Conservation (phyloP, 2,113 vertebrate species). For the Psammodynastes pulverulentus region DNA sequence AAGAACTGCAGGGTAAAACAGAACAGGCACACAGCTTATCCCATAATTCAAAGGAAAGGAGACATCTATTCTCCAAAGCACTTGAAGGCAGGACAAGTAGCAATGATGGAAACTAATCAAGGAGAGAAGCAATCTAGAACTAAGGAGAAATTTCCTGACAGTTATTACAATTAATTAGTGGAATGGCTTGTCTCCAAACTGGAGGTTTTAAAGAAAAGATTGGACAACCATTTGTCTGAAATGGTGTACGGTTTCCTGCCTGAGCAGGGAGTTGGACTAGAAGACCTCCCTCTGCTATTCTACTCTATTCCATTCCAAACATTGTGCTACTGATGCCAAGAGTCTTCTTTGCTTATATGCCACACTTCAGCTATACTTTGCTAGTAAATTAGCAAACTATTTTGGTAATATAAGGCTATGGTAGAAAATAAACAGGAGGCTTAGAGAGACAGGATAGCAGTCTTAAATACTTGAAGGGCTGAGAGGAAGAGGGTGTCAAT, state of each 20-base stretch:
- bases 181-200: too few relatives aligned
- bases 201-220: too few relatives aligned
- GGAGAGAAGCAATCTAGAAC: too few relatives aligned
- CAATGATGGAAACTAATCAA: too few relatives aligned
- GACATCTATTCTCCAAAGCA: too few relatives aligned
- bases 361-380: background rate
- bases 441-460: background rate
- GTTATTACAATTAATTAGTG: too few relatives aligned
- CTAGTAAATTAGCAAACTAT: background rate
- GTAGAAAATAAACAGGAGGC: background rate
- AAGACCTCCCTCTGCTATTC: background rate
- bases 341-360: background rate
- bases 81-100: too few relatives aligned
- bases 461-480: background rate
- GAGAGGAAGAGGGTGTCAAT: background rate
- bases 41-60: background rate
- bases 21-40: background rate
- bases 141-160: too few relatives aligned
- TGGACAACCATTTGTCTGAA: too few relatives aligned
- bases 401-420: background rate
- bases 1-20: background rate
- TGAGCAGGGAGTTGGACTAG: background rate
- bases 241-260: background rate
- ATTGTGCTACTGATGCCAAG: background rate
- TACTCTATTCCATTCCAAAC: background rate